Percentiles rank a stretch among this genome's conserved stretches.
phyloP scores from a whole-genome alignment of 2,888 invertebrate genomes.

The Myopa testacea region DNA sequence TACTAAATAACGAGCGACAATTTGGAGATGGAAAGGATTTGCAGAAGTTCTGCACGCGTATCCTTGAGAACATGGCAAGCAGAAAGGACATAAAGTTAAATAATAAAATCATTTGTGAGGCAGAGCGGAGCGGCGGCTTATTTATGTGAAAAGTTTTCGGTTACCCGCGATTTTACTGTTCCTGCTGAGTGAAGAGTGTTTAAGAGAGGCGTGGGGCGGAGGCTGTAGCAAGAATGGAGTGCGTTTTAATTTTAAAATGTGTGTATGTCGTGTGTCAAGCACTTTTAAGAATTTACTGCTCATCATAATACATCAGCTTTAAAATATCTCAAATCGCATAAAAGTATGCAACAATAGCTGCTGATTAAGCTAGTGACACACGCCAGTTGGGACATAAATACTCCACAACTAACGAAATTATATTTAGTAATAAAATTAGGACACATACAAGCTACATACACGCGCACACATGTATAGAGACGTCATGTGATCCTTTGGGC shows the following conservation, averaged over 20 bases:
- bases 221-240: no score
- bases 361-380: not conserved
- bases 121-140: slow-evolving; percentile 19
- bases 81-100: slow-evolving; percentile 38
- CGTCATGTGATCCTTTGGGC: not conserved
- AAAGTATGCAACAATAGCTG: not conserved
- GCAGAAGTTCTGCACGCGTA: not conserved
- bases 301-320: not conserved
- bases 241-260: no score
- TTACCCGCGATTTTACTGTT: not conserved
- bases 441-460: not conserved
- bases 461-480: no score
- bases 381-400: not conserved
- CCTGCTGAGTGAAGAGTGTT: not conserved
- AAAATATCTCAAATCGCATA: not conserved
- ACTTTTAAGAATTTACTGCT: no score
- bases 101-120: slow-evolving; percentile 39
- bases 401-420: slow-evolving; percentile 15
- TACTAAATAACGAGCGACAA: not conserved
- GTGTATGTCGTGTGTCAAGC: not conserved
- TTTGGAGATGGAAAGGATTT: not conserved
- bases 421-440: slow-evolving; percentile 20
- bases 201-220: not conserved
- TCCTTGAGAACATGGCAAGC: slow-evolving; percentile 15
- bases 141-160: slow-evolving; percentile 40